Evolutionary conservation across 2,888 invertebrate species (phyloP), one percentile per base, ranked within the genome.

Genomic region (Drosophila cognata): DNA sequence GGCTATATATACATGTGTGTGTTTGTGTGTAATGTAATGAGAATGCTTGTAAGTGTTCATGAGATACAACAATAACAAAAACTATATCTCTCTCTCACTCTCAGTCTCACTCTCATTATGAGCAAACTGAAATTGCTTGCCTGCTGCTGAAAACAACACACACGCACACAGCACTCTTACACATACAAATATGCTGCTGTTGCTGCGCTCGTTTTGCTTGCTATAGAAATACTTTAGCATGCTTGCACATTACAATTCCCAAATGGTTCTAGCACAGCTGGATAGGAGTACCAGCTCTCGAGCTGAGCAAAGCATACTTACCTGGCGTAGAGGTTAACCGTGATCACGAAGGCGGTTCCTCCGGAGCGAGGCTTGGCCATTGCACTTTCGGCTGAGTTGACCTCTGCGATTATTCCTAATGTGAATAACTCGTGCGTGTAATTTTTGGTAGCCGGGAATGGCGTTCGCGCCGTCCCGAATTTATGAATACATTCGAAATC

Each of bases 311-410:
- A 78, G 72, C 80, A 81, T 81, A 81, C 85, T 86, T 86, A 86
- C 85, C 85, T 88, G 88, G 85, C 85, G 88, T 86, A 88, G 86
- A 84, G 84, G 88, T 86, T 84, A 88, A 87, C 87, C 87, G 83
- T 87, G 87, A 87, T 87, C 87, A 89, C 73, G 76, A 87, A 87
- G 87, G 87, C 88, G 87, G 87, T 87, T 87, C 87, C 88, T 81
- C 79, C 88, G 87, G 87, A 87, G 89, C 50, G 89, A 86, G 89
- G 58, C 84, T 84, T 70, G 81, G 88, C 71, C 86, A 86, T 88
- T 87, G 89, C 89, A 86, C 89, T 28, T 74, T 41, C 75, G 85
- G 85, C 72, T 81, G 81, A 71, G 86, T 82, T 87, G 88, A 87
- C 88, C 84, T 87, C 71, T 84, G 88, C 84, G 86, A 88, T 86